phyloP scores from a whole-genome alignment of 2,113 vertebrate genomes.

The Oncorhynchus clarkii region DNA sequence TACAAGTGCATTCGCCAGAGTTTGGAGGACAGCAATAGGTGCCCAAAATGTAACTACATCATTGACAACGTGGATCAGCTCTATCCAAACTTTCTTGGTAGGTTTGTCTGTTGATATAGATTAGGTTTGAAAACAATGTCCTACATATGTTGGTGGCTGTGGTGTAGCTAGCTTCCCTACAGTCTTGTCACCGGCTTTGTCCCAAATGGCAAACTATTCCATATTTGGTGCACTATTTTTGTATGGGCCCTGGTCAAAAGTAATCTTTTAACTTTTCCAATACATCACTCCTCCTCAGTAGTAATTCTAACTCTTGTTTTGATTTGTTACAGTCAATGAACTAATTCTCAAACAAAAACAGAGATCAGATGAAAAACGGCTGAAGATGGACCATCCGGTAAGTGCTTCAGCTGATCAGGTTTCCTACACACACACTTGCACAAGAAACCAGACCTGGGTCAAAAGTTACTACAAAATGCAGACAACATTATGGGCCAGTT shows the following conservation, averaged over 20 bases:
- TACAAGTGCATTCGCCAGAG: conserved; percentile 98
- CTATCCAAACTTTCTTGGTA: conserved; percentile 98
- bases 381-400: conserved; percentile 98
- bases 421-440: neutral
- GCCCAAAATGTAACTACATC: conserved; percentile 98
- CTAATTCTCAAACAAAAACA: conserved; percentile 99
- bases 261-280: neutral
- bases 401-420: conserved; percentile 59
- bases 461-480: too few relatives aligned
- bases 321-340: conserved; percentile 86
- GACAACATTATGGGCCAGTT: too few relatives aligned
- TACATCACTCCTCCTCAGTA: neutral
- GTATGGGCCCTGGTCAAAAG: too few relatives aligned
- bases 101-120: conserved; percentile 47
- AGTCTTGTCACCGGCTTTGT: too few relatives aligned
- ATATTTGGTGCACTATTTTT: too few relatives aligned
- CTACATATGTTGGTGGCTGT: too few relatives aligned
- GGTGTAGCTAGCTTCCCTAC: too few relatives aligned
- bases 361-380: conserved; percentile 92
- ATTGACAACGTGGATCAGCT: conserved; percentile 98
- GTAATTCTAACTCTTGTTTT: neutral
- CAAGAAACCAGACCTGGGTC: too few relatives aligned
- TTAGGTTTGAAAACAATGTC: too few relatives aligned
- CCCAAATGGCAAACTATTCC: too few relatives aligned
- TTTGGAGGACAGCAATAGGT: conserved; percentile 96